Base-by-base conservation (phyloP, 64 coral and sea anemone genomes). In the Cladopsammia gracilis region DNA sequence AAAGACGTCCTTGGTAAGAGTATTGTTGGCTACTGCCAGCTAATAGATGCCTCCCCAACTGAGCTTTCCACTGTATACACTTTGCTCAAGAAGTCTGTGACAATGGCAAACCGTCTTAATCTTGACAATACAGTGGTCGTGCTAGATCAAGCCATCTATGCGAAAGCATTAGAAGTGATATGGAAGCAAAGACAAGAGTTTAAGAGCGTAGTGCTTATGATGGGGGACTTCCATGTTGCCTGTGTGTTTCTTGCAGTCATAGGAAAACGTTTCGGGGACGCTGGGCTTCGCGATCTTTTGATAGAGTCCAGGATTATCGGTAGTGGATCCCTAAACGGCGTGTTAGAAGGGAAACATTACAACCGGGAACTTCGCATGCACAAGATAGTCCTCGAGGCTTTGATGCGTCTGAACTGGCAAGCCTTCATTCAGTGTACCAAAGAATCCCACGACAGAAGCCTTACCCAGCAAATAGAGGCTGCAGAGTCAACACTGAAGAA, bases 181-280 rank as follows among this genome's bases (percentile, higher is more conserved):
- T 93, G 92, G 83, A 87, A 93, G 73, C 83, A 88, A 45, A 18
- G 53, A 73, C 23, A 93, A 87, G 82, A 93, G 74, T 88, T 93
- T 51, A 47, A 56, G 34, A 87, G 62, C 57, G 48, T 93, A 25
- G 92, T 93, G 19, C 24, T 93, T 15, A 58, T 73, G 49, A 82
- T 94, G 85, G 85, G 85, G 54, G 58, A 19, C 10, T 94, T 94
- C 53, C 92, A 89, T 48, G 73, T 60, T 14, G 53, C 42, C 53
- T 88, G 83, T 59, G 34, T 53, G 24, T 88, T 93, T 58, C 60
- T 93, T 5, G 61, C 92, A 16, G 85, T 70, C 6, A 59, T 93
- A 11, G 75, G 85, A 47, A 93, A 82, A 51, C 54, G 84, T n/a
- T n/a, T n/a, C n/a, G n/a, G n/a, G n/a, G n/a, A n/a, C n/a, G n/a